Evolutionary conservation across 2,113 vertebrate genomes (phyloP), one percentile per base, ranked within the genome.

Genomic region (Paralichthys olivaceus): DNA sequence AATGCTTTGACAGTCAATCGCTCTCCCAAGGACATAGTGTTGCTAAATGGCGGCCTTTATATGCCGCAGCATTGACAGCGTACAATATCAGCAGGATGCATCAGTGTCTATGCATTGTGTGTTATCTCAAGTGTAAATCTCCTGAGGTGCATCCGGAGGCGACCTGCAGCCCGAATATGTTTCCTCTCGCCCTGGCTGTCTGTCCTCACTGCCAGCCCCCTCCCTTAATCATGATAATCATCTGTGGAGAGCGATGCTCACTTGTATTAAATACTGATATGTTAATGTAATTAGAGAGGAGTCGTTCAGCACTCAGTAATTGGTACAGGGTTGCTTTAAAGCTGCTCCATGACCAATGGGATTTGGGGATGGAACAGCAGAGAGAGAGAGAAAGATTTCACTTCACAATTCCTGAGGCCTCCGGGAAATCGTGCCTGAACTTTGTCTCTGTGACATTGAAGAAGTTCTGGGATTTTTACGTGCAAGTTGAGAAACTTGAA

Each of bases 241-340:
- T 89, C 80, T 72, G 20, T 83, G 43, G 61, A 72, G 72, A 85
- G 84, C 60, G 51, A 77, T 51, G 72, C 75, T 80, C 63, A 62
- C 74, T 79, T 54, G 29, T 77, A 72, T 80, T 83, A 89, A 92
- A 89, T 79, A 78, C 80, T 84, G 81, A 90, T 90, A 88, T 89
- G 90, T 85, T 89, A 89, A 88, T 91, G 89, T 91, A 93, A 93
- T 93, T 94, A 92, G 78, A 90, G 82, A 71, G 71, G 43, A 84
- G 83, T 83, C 69, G 17, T 90, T 93, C 87, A 91, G 75, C 78
- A 75, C 81, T 37, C 83, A 80, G 81, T 92, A 91, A 93, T 93
- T 91, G 87, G 79, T 84, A 63, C 60, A 81, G 80, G 75, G 85
- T 87, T 92, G 81, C 82, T 89, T 90, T 86, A 87, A 86, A 90